Evolutionary conservation across 2,113 vertebrate species (phyloP).

Genomic region (Crypturellus undulatus): DNA sequence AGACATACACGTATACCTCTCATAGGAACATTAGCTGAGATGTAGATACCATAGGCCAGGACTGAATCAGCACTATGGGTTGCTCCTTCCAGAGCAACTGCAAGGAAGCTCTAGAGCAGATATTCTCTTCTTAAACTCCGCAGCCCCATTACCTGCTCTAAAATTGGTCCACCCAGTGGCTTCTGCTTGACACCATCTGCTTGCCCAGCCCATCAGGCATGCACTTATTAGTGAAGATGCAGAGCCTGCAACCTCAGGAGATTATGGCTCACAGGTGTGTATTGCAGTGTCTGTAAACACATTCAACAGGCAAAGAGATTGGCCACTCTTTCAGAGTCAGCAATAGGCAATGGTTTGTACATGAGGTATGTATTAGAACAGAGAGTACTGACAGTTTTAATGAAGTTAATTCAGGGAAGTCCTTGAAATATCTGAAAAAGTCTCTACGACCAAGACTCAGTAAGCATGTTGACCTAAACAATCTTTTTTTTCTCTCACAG

Average conservation of each 20-base stretch:
- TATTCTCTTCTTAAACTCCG: neutral
- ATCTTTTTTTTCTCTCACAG: neutral
- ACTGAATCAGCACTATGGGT: neutral
- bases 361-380: neutral
- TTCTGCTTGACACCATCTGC: neutral
- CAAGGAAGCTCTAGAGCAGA: fast-evolving
- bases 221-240: too few relatives aligned
- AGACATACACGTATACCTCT: too few relatives aligned
- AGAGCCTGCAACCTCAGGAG: too few relatives aligned
- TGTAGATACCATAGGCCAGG: fast-evolving
- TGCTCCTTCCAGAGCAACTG: neutral
- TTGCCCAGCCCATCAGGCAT: neutral
- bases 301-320: too few relatives aligned
- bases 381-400: neutral
- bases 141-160: neutral
- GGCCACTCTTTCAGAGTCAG: too few relatives aligned
- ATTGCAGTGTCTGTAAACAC: too few relatives aligned
- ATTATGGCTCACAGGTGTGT: too few relatives aligned
- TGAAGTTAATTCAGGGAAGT: neutral
- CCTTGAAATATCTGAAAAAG: neutral
- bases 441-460: neutral
- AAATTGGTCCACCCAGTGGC: neutral
- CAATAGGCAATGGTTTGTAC: too few relatives aligned
- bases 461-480: fast-evolving
- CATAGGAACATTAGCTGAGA: too few relatives aligned